Base-by-base conservation (phyloP, 92 coral and sea anemone species). In the Palythoa grandiflora region DNA sequence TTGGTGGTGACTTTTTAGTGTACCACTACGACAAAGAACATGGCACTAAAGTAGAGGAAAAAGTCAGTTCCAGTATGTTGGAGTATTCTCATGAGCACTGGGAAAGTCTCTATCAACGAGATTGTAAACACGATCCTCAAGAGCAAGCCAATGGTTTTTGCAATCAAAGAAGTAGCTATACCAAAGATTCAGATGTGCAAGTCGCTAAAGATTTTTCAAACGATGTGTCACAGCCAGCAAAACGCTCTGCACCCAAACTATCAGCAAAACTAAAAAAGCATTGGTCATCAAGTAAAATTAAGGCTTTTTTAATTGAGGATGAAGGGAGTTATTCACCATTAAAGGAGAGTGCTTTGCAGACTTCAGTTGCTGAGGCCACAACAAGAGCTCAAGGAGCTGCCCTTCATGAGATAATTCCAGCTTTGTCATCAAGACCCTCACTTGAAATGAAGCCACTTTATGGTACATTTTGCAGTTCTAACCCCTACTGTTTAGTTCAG, bases 341-440 rank as follows among this genome's bases (percentile, higher is more conserved):
- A 74, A 52, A 63, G n/a, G 61, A 57, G 11, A 57, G n/a, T 57
- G 63, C 63, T 57, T 57, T 57, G n/a, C n/a, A 12, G 63, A 16
- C 63, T 57, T 57, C n/a, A 12, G 13, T 57, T 57, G n/a, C 63
- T 57, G 55, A 68, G n/a, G 89, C 80, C 71, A 76, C 38, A 53
- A 84, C 85, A 38, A 89, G 85, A 84, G 91, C 79, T 83, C 88
- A 89, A 76, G 57, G 48, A 53, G 91, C 91, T 48, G 85, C 91
- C 16, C 72, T 84, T 68, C 74, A 36, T 70, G 75, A 13, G 40
- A 37, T 73, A 17, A 40, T 40, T 37, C 78, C 54, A 3, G 54
- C 78, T 15, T 44, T 39, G 78, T 73, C 78, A 73, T 39, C 35
- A 37, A 14, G 19, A 16, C 54, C 19, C 8, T 38, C 78, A 28